Percentiles rank a stretch among this genome's conserved stretches.
phyloP scores from a whole-genome alignment of 2,888 invertebrate species.

The Epirrhoe tristata region DNA sequence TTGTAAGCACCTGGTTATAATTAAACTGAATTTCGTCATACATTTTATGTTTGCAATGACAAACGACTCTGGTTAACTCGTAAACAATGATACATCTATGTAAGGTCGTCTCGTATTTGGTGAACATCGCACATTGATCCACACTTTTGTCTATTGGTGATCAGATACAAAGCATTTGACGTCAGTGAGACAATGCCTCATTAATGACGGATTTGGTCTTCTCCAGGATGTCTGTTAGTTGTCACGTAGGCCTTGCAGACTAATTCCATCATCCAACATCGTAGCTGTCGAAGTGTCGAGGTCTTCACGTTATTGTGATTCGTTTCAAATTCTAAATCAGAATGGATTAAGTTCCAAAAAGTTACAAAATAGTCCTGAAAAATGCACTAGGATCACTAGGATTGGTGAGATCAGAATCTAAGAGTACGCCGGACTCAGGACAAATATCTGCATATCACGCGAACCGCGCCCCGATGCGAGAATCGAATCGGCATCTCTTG shows the following conservation, averaged over 20 bases:
- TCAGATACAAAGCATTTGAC: conserved; percentile 31
- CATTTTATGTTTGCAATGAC: conserved; percentile 13
- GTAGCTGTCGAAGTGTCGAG: not conserved
- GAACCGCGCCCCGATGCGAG: too few species aligned
- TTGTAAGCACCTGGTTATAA: conserved; percentile 8
- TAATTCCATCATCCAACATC: not conserved
- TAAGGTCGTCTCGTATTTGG: conserved; percentile 27
- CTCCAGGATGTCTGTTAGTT: conserved; percentile 22
- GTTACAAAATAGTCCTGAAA: too few species aligned
- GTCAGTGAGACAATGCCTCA: conserved; percentile 43
- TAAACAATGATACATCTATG: conserved; percentile 24
- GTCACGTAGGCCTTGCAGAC: conserved; percentile 32
- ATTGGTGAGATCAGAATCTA: too few species aligned
- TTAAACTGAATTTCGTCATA: conserved; percentile 13
- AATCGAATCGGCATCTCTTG: too few species aligned
- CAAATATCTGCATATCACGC: too few species aligned
- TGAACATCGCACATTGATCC: conserved; percentile 16
- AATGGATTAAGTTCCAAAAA: not conserved
- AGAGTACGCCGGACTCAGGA: too few species aligned
- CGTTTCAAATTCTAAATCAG: not conserved
- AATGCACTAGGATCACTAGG: too few species aligned
- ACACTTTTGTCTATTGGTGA: conserved; percentile 16
- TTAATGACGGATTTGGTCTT: conserved; percentile 38
- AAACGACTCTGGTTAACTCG: conserved; percentile 1
- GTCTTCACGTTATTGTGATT: not conserved